Conservation (phyloP, 2,888 invertebrate genomes). For the Ctenicera cuprea region DNA sequence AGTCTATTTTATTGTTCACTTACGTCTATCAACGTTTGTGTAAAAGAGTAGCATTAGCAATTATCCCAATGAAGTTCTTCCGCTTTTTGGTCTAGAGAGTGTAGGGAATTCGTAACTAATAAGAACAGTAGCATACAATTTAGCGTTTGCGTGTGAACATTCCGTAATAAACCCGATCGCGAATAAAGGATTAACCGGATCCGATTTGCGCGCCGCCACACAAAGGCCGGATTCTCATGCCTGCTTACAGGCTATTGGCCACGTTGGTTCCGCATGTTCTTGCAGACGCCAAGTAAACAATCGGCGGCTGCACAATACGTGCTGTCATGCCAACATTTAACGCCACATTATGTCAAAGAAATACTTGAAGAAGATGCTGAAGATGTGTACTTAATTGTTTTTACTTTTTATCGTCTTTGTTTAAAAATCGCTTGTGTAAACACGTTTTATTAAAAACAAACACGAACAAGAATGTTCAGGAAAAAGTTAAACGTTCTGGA, state of each 20-base stretch:
- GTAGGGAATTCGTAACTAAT: conserved; percentile 1
- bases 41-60: conserved; percentile 27
- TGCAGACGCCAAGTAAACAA: conserved; percentile 55
- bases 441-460: conserved; percentile 53
- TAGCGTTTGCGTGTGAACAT: conserved; percentile 21
- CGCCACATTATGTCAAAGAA: conserved; percentile 49
- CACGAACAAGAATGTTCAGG: conserved; percentile 35
- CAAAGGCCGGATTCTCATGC: conserved; percentile 69
- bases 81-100: conserved; percentile 20
- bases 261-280: conserved; percentile 67
- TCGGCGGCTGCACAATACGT: conserved; percentile 52
- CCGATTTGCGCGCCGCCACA: conserved; percentile 54
- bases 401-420: conserved; percentile 47
- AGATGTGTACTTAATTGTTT: conserved; percentile 51
- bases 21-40: background rate
- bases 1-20: background rate
- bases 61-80: conserved; percentile 32
- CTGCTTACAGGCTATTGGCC: conserved; percentile 70
- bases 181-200: conserved; percentile 36
- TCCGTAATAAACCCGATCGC: conserved; percentile 17
- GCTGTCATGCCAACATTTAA: conserved; percentile 54
- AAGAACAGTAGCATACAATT: conserved; percentile 35
- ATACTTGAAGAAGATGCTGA: conserved; percentile 41
- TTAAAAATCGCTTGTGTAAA: conserved; percentile 52
- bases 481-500: conserved; percentile 53